Conservation (phyloP, 92 coral and sea anemone genomes). For the Diadumene lineata region DNA sequence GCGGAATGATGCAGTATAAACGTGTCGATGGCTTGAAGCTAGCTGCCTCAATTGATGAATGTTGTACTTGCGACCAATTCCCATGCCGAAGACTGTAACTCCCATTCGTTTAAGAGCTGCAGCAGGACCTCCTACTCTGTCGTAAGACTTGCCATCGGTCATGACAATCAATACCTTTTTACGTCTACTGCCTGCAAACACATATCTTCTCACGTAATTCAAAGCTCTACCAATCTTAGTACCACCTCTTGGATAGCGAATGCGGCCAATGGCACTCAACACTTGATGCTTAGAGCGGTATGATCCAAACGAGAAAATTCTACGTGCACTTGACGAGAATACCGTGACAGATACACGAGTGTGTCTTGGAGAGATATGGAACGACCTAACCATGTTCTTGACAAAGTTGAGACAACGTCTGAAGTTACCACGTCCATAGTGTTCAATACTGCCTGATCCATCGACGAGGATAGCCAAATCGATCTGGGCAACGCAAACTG, state of each 20-base stretch:
- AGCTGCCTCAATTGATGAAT: slow-evolving; percentile 46
- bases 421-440: slow-evolving; percentile 46
- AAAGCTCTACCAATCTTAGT: slow-evolving; percentile 76
- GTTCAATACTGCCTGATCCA: slow-evolving; percentile 64
- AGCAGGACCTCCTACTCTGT: slow-evolving; percentile 59
- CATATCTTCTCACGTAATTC: slow-evolving; percentile 36
- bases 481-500: slow-evolving; percentile 45
- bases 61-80: slow-evolving; percentile 63
- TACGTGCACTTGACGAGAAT: slow-evolving; percentile 56
- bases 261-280: slow-evolving; percentile 55
- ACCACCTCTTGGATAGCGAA: slow-evolving; percentile 78
- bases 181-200: slow-evolving; percentile 41
- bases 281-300: slow-evolving; percentile 40
- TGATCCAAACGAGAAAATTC: slow-evolving; percentile 50
- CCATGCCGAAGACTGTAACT: slow-evolving; percentile 51
- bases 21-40: slow-evolving; percentile 56
- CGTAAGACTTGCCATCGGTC: slow-evolving; percentile 73
- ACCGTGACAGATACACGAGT: slow-evolving; percentile 52
- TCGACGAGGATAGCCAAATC: slow-evolving; percentile 68
- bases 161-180: slow-evolving; percentile 55
- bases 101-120: slow-evolving; percentile 41
- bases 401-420: slow-evolving; percentile 68
- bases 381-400: slow-evolving; percentile 48
- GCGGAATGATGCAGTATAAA: slow-evolving; percentile 59
- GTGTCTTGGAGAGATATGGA: slow-evolving; percentile 45